Evolutionary conservation across 2,113 vertebrate genomes (phyloP), one percentile per base, ranked within the genome.

Genomic region (Dromiciops gliroides): DNA sequence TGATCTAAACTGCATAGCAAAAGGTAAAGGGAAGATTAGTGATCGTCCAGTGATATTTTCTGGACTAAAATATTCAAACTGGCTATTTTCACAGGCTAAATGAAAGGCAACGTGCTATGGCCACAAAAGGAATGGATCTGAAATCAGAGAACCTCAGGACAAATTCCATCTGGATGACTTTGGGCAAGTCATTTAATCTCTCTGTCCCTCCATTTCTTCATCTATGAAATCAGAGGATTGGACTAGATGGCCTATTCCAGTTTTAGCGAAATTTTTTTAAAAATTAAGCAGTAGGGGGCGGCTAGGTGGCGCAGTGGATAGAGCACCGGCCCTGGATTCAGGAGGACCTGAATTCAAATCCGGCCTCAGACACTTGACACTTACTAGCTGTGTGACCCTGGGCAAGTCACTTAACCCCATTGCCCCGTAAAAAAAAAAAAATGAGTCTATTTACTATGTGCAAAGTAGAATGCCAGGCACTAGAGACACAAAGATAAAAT

Each of bases 51-150:
- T 92, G 60, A 89, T 67, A 44, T 53, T 92, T 67, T 91, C 93
- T 67, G 60, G 91, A 91, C 93, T 92, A 26, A 75, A 53, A 3
- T 51, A 91, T 88, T 89, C 89, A 67, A 89, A 90, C 89, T 83
- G 89, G 50, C 56, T 94, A 25, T 90, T 52, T 90, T 47, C 16
- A 7, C 49, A 93, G 37, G 83, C 88, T 90, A 60, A 93, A 22
- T n/a, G 37, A 44, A 83, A 83, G 67, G 67, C 67, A 83, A 44
- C 75, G 31, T 28, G 50, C 51, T 26, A 51, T 10, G 25, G 48
- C 47, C 51, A 52, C 48, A 88, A n/a, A 51, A 89, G 37, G 89
- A 24, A 44, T n/a, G n/a, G 4, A 83, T 44, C n/a, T 44, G 67
- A 83, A 83, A 83, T 44, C n/a, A 44, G 67, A 44, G n/a, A 83